Base-by-base conservation (phyloP, 1,140 invertebrate genomes). In the Aphis craccivora region DNA sequence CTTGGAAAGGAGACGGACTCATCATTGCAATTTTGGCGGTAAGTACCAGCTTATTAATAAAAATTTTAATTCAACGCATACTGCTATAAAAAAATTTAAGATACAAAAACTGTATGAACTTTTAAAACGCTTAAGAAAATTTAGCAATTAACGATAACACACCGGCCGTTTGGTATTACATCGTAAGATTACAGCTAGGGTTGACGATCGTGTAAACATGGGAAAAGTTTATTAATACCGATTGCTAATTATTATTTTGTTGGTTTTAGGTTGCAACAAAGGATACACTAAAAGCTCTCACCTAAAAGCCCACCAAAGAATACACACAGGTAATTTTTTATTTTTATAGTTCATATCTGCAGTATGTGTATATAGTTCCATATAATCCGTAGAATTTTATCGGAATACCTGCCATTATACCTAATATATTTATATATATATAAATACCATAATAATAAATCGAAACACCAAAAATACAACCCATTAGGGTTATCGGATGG, bases 211-310 rank as follows among this genome's bases (percentile, higher is more conserved):
- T 60, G 25, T 6, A 5, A 4, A 18, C 55, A 67, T 67, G 4
- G 60, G 4, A 35, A 76, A 35, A 76, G 14, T 35, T 76, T 18
- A 76, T 6, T n/a, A 18, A 18, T 14, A 76, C n/a, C 1, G 30
- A n/a, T 35, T 76, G 60, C n/a, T 67, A 30, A 81, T 37, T 40
- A 18, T 30, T 20, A 25, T 51, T 35, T 35, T 30, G 40, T 86
- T 55, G 4, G 0, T 51, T 94, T 97, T 96, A 98, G 99, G 98
- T 95, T 99, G 99, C 96, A 97, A 97, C 94, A 99, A 99, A 96
- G 98, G 99, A 83, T 99, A 99, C 96, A 99, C 99, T 87, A 99
- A 99, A 96, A 99, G 98, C 96, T 99, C 99, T 94, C 99, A 99
- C 96, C 96, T 99, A 23, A 99, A 99, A 96, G 99, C 99, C 93